Evolutionary conservation across 2,888 invertebrate species (phyloP).

Genomic region (Ophraella communa): DNA sequence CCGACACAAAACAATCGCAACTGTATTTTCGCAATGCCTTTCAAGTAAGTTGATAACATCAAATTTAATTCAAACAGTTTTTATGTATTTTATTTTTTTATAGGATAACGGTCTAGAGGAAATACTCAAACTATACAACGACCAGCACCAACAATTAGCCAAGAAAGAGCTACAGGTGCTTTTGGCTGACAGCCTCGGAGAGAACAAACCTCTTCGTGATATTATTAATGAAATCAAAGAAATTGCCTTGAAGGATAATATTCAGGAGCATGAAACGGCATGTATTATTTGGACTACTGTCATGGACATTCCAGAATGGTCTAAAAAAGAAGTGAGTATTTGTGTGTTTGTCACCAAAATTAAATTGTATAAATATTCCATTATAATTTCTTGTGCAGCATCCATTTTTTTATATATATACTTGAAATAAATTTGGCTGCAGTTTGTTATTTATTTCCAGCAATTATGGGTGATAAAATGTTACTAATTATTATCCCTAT

Average conservation of each 20-base stretch:
- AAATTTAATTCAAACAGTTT: too few species aligned
- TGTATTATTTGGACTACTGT: constrained; percentile 84
- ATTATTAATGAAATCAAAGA: constrained; percentile 86
- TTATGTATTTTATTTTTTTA: background rate
- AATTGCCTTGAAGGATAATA: constrained; percentile 79
- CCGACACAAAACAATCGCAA: constrained; percentile 91
- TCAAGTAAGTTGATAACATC: constrained; percentile 51
- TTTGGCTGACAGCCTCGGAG: constrained; percentile 84
- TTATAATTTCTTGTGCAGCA: too few species aligned
- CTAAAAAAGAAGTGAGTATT: constrained; percentile 82
- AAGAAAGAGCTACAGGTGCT: constrained; percentile 78
- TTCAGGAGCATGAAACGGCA: constrained; percentile 85
- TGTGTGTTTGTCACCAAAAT: too few species aligned
- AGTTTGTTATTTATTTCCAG: background rate
- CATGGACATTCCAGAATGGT: constrained; percentile 97
- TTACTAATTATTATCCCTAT: background rate
- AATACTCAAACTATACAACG: constrained; percentile 76
- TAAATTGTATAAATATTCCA: too few species aligned
- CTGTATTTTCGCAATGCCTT: constrained; percentile 58
- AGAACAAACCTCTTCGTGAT: constrained; percentile 85
- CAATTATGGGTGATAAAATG: background rate
- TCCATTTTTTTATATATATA: too few species aligned
- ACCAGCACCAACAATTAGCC: constrained; percentile 83
- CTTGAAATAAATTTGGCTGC: background rate
- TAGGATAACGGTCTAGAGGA: constrained; percentile 61